Evolutionary conservation across 2,797 vertebrate genomes (phyloP), one percentile per base, ranked within the genome.

Genomic region (Cygnus olor): DNA sequence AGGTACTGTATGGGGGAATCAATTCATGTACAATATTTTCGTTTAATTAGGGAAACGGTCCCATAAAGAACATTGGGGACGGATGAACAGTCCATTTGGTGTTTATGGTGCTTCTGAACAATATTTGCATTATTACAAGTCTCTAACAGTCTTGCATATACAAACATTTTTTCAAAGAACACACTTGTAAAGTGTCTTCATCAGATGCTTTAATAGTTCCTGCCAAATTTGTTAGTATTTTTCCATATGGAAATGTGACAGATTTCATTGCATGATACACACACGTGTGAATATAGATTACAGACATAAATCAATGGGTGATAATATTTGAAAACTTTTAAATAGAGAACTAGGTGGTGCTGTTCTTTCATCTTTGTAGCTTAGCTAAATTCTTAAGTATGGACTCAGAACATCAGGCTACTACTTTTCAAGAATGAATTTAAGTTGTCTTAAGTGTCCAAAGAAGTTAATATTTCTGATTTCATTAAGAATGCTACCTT

Each of bases 321-420:
- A 93, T 94, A 95, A 38, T 93, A 66, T 95, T 92, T 96, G 91
- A 94, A 96, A 97, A 96, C 95, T 95, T 97, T 95, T 95, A 89
- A 89, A 96, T 51, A 96, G 94, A 94, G 98, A 95, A 97, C 97
- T 98, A 98, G 98, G 97, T 98, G 98, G 98, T 97, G 98, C 97
- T 98, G 95, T 98, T 98, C 95, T 97, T 97, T 98, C 97, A 98
- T 97, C 96, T 97, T 98, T 98, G 94, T 95, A 83, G 93, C 81
- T 95, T 61, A 80, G 85, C 95, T 94, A 85, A 81, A 83, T 97
- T 95, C 89, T 94, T 95, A 94, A 93, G 87, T 90, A 53, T 77
- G 89, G 70, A 65, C 94, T 88, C 90, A 81, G 89, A 94, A 83
- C 82, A 74, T 38, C 69, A 74, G 85, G 90, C 92, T 85, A 85